Conservation (phyloP, 1,140 invertebrate genomes). For the Doryteuthis pealeii region DNA sequence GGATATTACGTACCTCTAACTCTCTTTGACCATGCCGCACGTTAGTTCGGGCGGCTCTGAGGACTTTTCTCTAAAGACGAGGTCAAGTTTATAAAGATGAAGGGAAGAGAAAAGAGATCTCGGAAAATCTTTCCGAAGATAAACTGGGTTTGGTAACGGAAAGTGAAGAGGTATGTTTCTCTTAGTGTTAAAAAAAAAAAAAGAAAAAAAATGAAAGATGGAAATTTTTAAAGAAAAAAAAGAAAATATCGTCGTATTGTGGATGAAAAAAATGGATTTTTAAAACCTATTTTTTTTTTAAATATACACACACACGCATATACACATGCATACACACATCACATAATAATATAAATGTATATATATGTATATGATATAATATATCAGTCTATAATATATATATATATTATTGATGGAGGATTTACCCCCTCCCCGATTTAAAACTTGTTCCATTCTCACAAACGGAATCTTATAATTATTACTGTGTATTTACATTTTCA, state of each 20-base stretch:
- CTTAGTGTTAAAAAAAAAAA: no score
- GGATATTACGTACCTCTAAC: slow-evolving; percentile 33
- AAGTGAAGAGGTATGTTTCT: slow-evolving; percentile 70
- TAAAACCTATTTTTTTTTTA: not conserved
- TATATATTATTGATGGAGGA: not conserved
- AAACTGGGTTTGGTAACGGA: slow-evolving; percentile 94
- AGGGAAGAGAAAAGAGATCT: slow-evolving; percentile 73
- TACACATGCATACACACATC: not conserved
- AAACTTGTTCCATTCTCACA: not conserved
- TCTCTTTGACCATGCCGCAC: slow-evolving; percentile 77
- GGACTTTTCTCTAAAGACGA: slow-evolving; percentile 94
- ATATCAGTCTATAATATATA: not conserved
- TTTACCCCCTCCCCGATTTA: not conserved
- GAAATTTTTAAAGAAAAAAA: no score
- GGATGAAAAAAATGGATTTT: no score
- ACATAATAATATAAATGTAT: not conserved
- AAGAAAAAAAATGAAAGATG: no score
- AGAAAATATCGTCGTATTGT: no score
- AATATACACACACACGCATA: not conserved
- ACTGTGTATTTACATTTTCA: slow-evolving; percentile 37
- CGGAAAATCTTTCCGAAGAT: slow-evolving; percentile 90
- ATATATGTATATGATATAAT: not conserved
- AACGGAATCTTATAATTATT: not conserved
- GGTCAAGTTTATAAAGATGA: slow-evolving; percentile 95
- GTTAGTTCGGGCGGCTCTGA: slow-evolving; percentile 78